Base-by-base conservation (phyloP, 2,113 vertebrate genomes). In the Hymenochirus boettgeri region DNA sequence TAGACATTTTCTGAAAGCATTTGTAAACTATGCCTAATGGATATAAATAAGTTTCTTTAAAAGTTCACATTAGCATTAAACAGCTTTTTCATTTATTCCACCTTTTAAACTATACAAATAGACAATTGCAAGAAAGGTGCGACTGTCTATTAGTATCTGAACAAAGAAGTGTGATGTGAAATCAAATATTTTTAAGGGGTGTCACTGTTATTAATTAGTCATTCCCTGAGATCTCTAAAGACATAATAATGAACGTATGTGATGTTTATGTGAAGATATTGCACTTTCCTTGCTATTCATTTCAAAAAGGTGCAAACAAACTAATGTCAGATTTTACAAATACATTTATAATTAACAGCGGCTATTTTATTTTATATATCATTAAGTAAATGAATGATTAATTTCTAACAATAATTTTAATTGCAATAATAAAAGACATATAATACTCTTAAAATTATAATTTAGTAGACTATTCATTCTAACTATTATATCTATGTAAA, bases 181-280 rank as follows among this genome's bases (percentile, higher is more conserved):
- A 83, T 77, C 84, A 88, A 84, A 79, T 83, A 82, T 81, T 80
- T 79, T 82, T 82, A 26, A 79, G 82, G 83, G 79, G 76, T 78
- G 73, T 81, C 77, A 83, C 85, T 87, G 82, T 86, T 87, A 88
- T 87, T 85, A 89, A 81, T 85, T 85, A 85, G 84, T 84, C 77
- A 82, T 82, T 82, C 83, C 77, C 77, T 85, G 83, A 74, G 82
- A 86, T 89, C 86, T 83, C 83, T 82, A 71, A 51, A 73, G 71
- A 79, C 81, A 76, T 83, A 87, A 76, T 83, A 87, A 87, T 84
- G 76, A 88, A 85, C 86, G 82, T 80, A 78, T 75, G 76, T 78
- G 76, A 74, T 22, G 46, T 57, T 21, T 75, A 77, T 29, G 74
- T 81, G 78, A 80, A 74, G 72, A 73, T 31, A 75, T 72, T 62